Base-by-base conservation (phyloP, 2,113 vertebrate genomes). In the Noctilio leporinus region DNA sequence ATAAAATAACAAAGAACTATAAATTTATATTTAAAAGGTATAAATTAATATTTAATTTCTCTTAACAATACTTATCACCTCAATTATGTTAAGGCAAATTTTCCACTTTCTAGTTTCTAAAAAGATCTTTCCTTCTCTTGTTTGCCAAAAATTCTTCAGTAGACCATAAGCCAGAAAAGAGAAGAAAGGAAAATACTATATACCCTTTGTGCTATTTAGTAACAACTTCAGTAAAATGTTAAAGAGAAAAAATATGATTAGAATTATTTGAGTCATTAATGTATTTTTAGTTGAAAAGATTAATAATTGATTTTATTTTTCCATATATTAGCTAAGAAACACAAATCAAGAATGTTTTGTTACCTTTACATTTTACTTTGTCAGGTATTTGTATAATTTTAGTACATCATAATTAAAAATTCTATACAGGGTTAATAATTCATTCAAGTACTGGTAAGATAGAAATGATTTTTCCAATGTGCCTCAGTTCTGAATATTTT, bases 91-190 rank as follows among this genome's bases (percentile, higher is more conserved):
- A 91, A 92, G 40, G 35, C 33, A 78, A 45, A 81, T 45, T 82
- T 96, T 85, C 47, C 28, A 80, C 14, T 75, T 85, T 82, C 57
- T 26, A 53, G 15, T 59, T 91, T 96, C 38, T 86, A 55, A 73
- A 89, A 93, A 82, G 43, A 51, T 53, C 11, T 82, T 92, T 67
- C 2, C 28, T 92, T 77, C 33, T 72, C 20, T 33, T 89, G 8
- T 47, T 92, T 93, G 30, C 64, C 75, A 94, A 78, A 96, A 93
- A 82, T 30, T 62, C 20, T 82, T 81, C 86, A 53, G 64, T 72
- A 96, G 35, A 38, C 12, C 1, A 45, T 35, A 24, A 10, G 9
- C 17, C 76, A 72, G 40, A 91, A 94, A 83, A 80, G 15, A 88
- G 40, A 93, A 20, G 83, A 95, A 87, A 49, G 57, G 53, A 90